These are phyloP conservation scores for Smittia sp. DNA, from an alignment of 2,888 invertebrate genomes.

Conservation along the genomic window DNA sequence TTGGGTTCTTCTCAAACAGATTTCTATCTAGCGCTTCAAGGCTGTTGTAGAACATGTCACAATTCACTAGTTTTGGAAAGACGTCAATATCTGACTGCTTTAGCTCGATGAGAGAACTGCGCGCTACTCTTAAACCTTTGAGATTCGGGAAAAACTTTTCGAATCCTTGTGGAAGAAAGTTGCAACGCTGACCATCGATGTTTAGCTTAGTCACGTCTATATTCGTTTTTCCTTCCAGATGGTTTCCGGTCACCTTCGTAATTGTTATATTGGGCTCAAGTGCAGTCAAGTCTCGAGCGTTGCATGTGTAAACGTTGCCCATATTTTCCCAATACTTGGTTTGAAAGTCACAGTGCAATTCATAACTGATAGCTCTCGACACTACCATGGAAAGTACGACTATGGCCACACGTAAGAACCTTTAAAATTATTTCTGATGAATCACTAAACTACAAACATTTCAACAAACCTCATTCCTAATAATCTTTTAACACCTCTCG, in stretches of 20 bases:
- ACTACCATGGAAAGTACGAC: not conserved
- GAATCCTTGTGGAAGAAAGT: not conserved
- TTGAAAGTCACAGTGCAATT: not conserved
- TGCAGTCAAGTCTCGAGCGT: not conserved
- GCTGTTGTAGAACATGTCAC: constrained; percentile 4
- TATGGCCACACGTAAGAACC: no score
- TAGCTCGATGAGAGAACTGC: not conserved
- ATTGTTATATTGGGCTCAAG: not conserved
- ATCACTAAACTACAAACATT: not conserved
- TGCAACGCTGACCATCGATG: not conserved
- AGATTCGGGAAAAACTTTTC: constrained; percentile 20
- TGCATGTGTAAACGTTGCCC: not conserved
- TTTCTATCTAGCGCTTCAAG: not conserved
- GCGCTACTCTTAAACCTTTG: not conserved
- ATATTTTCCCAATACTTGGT: not conserved
- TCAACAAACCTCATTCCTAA: not conserved
- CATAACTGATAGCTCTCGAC: not conserved
- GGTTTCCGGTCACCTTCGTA: not conserved
- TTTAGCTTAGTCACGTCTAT: not conserved
- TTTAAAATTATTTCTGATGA: not conserved
- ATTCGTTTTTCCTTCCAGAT: not conserved
- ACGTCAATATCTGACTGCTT: not conserved
- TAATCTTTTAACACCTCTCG: not conserved
- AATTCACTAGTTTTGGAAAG: not conserved
- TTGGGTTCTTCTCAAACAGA: not conserved